Evolutionary conservation across 2,797 vertebrate genomes (phyloP).

Genomic region (Spondyliosoma cantharus): DNA sequence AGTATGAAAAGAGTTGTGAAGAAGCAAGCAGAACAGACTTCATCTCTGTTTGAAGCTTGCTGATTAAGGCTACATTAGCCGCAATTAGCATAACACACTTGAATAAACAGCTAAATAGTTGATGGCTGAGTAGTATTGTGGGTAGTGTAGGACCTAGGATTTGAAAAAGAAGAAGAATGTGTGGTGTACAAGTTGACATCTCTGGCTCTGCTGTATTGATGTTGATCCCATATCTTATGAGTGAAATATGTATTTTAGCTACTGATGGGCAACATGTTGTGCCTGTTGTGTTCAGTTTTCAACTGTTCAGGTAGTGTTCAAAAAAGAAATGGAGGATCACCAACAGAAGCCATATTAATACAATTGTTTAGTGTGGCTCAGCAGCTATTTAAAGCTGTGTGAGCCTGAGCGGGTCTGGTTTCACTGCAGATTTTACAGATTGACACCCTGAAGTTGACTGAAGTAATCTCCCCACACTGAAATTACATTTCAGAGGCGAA

Average conservation of each 20-base stretch:
- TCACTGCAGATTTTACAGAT: conserved; percentile 13
- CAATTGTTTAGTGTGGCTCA: not conserved
- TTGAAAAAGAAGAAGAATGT: not conserved
- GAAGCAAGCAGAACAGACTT: not conserved
- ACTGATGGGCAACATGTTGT: not conserved
- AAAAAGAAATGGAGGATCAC: not conserved
- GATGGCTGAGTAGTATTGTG: not conserved
- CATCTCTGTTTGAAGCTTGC: not conserved
- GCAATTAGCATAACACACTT: too few species aligned
- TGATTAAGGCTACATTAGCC: not conserved
- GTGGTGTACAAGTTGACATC: too few species aligned
- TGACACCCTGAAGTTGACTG: conserved; percentile 10
- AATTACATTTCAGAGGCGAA: not conserved
- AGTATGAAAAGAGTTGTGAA: not conserved
- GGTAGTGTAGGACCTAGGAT: not conserved
- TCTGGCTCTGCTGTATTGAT: not conserved
- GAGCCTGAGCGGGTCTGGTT: not conserved
- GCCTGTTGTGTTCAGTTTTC: not conserved
- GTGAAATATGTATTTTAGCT: not conserved
- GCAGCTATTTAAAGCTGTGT: not conserved
- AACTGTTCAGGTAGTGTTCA: not conserved
- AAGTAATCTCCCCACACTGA: conserved; percentile 4
- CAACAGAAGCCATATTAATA: not conserved
- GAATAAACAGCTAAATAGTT: too few species aligned
- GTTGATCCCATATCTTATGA: not conserved